Evolutionary conservation across 2,113 vertebrate species (phyloP).

Genomic region (Myrmecobius fasciatus): DNA sequence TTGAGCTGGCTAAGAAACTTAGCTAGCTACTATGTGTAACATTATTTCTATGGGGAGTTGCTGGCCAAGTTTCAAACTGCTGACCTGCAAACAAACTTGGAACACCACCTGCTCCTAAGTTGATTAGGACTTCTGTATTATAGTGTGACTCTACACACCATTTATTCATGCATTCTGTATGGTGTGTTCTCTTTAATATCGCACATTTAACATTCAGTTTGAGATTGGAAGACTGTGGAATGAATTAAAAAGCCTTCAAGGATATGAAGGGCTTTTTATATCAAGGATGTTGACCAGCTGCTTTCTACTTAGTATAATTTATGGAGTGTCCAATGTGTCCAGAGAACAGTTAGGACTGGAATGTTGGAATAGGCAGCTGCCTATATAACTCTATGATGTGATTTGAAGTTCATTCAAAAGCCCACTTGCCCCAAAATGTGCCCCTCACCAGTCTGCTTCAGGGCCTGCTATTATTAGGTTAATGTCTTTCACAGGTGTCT

Average conservation of each 20-base stretch:
- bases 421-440: conserved; percentile 22
- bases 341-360: conserved; percentile 47
- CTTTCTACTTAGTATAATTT: conserved; percentile 8
- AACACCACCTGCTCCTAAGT: background rate
- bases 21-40: background rate
- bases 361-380: conserved; percentile 47
- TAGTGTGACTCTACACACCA: background rate
- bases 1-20: background rate
- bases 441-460: conserved; percentile 31
- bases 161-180: background rate
- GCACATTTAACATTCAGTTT: background rate
- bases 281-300: conserved; percentile 44
- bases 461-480: background rate
- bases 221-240: conserved; percentile 32
- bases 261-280: conserved; percentile 2
- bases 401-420: conserved; percentile 61
- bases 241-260: conserved; percentile 31
- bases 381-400: conserved; percentile 21
- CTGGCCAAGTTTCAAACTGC: background rate
- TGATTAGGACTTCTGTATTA: background rate
- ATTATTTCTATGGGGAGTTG: background rate
- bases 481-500: background rate
- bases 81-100: background rate
- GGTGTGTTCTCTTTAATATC: background rate
- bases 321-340: background rate